These are phyloP conservation scores for Mythimna vitellina DNA, from an alignment of 2,888 invertebrate species.

Conservation along the genomic window DNA sequence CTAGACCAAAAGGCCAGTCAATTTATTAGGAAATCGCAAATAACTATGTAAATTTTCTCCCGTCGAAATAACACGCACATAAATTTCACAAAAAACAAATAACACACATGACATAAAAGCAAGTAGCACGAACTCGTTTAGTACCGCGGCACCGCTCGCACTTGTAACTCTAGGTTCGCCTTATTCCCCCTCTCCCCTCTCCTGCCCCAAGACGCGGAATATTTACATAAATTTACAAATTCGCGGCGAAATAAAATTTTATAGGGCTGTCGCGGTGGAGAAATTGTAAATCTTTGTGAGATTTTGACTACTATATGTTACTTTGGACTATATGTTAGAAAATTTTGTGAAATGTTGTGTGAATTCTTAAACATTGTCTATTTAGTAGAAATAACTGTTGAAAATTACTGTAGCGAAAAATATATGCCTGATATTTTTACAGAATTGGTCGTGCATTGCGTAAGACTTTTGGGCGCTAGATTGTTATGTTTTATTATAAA, in stretches of 20 bases:
- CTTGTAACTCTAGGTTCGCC: slow-evolving; percentile 67
- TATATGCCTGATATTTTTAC: too few relatives aligned
- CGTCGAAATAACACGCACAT: slow-evolving; percentile 15
- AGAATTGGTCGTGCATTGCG: too few relatives aligned
- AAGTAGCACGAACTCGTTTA: slow-evolving; percentile 55
- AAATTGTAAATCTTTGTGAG: neutral
- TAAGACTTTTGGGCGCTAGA: too few relatives aligned
- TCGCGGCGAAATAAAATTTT: slow-evolving; percentile 88
- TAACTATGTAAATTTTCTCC: too few relatives aligned
- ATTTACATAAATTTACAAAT: slow-evolving; percentile 91
- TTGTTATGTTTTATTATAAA: too few relatives aligned
- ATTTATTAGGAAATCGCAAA: too few relatives aligned
- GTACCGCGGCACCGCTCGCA: slow-evolving; percentile 57
- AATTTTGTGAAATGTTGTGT: neutral
- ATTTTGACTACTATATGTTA: neutral
- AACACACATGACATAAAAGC: slow-evolving; percentile 71
- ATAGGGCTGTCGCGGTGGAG: slow-evolving; percentile 74
- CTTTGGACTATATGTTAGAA: neutral
- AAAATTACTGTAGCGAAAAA: neutral
- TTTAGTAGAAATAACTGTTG: rapidly evolving
- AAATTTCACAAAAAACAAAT: slow-evolving; percentile 67
- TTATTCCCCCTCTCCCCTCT: slow-evolving; percentile 68
- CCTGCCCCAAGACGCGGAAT: slow-evolving; percentile 85
- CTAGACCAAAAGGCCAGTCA: too few relatives aligned
- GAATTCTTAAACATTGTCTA: neutral